Conservation (phyloP, 2,113 vertebrate species). For the Mastomys coucha region DNA sequence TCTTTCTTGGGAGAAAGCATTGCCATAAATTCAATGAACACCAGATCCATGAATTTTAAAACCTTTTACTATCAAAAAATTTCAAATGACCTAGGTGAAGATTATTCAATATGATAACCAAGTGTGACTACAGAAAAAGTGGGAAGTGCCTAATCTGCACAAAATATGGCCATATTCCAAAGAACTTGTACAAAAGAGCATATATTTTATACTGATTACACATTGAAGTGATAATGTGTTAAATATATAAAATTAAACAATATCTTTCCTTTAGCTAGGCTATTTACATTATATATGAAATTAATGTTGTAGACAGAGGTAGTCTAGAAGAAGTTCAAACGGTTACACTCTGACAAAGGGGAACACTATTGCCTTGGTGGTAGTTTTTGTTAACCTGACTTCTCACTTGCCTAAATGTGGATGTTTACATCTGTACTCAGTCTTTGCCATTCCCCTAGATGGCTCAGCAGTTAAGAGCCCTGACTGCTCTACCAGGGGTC, state of each 20-base stretch:
- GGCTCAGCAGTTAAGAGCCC: no score
- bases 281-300: neutral
- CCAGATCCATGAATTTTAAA: neutral
- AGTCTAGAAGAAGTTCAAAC: neutral
- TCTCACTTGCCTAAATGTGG: neutral
- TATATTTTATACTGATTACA: neutral
- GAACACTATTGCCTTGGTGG: neutral
- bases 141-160: neutral
- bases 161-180: neutral
- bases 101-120: no score
- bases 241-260: neutral
- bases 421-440: neutral
- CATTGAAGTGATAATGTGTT: neutral
- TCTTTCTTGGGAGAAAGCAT: neutral
- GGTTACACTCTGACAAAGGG: neutral
- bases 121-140: neutral
- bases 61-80: neutral
- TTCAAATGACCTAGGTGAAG: neutral
- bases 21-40: neutral
- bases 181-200: neutral
- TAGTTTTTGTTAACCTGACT: neutral
- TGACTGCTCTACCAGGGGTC: no score
- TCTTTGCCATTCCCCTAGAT: no score
- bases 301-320: neutral
- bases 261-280: neutral